A percentile compares a stretch with the other conserved stretches of the same genome.
Conservation (phyloP, 2,797 vertebrate genomes). For the Anas capensis region DNA sequence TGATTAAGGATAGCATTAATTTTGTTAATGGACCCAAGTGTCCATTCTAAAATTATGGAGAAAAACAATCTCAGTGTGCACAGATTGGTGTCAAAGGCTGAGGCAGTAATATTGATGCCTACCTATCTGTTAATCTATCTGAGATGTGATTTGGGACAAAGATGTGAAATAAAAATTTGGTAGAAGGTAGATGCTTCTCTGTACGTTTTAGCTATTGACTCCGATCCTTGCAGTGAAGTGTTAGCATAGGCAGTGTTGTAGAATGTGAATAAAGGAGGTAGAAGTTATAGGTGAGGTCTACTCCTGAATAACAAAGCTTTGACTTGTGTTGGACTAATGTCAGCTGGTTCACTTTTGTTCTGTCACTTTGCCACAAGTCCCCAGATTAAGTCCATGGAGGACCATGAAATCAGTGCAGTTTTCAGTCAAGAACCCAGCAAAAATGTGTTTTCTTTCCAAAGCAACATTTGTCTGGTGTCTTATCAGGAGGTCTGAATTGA, state of each 20-base stretch:
- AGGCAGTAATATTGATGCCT: not conserved
- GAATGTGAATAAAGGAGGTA: not conserved
- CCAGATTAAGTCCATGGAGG: not conserved
- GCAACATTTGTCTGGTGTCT: not conserved
- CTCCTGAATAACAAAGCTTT: not conserved
- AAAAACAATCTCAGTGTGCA: not conserved
- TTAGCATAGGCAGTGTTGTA: not conserved
- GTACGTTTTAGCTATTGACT: not conserved
- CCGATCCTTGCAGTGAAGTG: not conserved
- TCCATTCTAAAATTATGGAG: not conserved
- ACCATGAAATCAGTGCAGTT: not conserved
- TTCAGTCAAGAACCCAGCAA: not conserved
- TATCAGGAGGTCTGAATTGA: not conserved
- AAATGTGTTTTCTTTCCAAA: not conserved
- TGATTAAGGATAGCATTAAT: not conserved
- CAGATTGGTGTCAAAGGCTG: not conserved
- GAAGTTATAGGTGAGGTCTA: not conserved
- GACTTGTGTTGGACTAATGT: not conserved
- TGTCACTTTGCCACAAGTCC: not conserved
- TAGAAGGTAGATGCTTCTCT: not conserved
- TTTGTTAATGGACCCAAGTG: not conserved
- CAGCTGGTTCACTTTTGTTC: not conserved
- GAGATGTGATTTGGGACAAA: not conserved
- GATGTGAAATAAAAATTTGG: not conserved
- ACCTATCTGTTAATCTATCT: not conserved